Base-by-base conservation (phyloP, 92 coral and sea anemone genomes). In the Phymanthus crucifer region DNA sequence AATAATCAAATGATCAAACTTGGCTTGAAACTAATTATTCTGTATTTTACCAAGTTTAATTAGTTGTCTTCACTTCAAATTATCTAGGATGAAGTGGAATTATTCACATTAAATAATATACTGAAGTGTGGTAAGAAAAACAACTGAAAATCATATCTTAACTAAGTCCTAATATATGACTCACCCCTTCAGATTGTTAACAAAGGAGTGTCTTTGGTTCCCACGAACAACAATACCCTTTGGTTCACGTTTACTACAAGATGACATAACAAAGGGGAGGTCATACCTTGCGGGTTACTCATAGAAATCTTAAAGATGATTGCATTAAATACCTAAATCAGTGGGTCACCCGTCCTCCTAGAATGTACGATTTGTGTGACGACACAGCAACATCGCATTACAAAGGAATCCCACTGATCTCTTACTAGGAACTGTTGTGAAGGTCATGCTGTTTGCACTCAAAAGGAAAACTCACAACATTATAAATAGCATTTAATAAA, bases 401-500 rank as follows among this genome's bases (percentile, higher is more conserved):
- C 68, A 75, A 33, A 33, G 70, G 70, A 21, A 36, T 31, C 70
- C 79, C 70, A 47, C 56, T 24, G 67, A 32, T 57, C 4, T 21
- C 4, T 33, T 5, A 3, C 36, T 27, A 24, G n/a, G 50, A 40
- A 52, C 27, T 33, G 26, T 12, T 45, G 52, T 40, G 47, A 26
- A 48, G 29, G 7, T 17, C 79, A 75, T 33, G 79, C 65, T 32
- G 79, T 17, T 40, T 3, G 5, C 36, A 52, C 19, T 29, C 67
- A 57, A 4, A n/a, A n/a, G 70, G 40, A 75, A 32, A 75, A 11
- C 68, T 29, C 35, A 33, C 33, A 61, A 34, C 8, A 32, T 75
- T 75, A 7, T 32, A 52, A 24, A 52, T 56, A 57, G 23, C 45
- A 40, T 24, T 45, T n/a, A 18, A 17, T 71, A 18, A 3, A 40